Evolutionary conservation across 2,888 invertebrate species (phyloP).

Genomic region (Drosophila borealis): DNA sequence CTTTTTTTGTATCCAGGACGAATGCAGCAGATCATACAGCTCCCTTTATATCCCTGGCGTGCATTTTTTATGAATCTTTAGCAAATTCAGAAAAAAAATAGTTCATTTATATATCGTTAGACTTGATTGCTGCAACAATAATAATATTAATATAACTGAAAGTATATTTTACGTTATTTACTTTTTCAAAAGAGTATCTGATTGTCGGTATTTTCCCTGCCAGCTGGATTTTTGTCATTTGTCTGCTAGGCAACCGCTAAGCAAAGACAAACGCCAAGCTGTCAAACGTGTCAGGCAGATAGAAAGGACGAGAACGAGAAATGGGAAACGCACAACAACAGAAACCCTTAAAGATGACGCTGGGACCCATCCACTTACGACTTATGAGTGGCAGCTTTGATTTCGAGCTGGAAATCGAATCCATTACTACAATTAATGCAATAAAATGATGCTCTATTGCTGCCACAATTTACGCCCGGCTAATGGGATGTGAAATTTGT

Average conservation of each 20-base stretch:
- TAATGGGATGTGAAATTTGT: conserved; percentile 73
- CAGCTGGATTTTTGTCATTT: conserved; percentile 24
- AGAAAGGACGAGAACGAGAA: conserved; percentile 1
- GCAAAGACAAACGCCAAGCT: conserved; percentile 34
- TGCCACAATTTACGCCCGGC: conserved; percentile 30
- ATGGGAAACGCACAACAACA: conserved; percentile 15
- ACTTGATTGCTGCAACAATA: too few relatives aligned
- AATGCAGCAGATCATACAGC: too few relatives aligned
- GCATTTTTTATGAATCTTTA: too few relatives aligned
- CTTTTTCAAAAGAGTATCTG: neutral
- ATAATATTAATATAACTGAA: too few relatives aligned
- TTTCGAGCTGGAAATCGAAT: conserved; percentile 20
- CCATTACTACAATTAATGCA: conserved; percentile 35
- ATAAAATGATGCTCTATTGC: neutral
- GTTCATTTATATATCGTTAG: too few relatives aligned
- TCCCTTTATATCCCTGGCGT: too few relatives aligned
- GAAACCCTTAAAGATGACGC: conserved; percentile 11
- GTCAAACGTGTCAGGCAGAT: conserved; percentile 43
- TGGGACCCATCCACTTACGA: conserved; percentile 19
- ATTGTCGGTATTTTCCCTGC: neutral
- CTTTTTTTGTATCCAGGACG: too few relatives aligned
- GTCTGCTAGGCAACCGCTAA: conserved; percentile 21
- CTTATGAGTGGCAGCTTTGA: conserved; percentile 30
- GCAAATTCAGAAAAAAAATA: too few relatives aligned
- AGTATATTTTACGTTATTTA: too few relatives aligned